Percentiles rank a stretch among this genome's conserved stretches.
These are phyloP conservation scores for Neopipo cinnamomea DNA, from an alignment of 2,113 vertebrate genomes.

Conservation along the genomic window DNA sequence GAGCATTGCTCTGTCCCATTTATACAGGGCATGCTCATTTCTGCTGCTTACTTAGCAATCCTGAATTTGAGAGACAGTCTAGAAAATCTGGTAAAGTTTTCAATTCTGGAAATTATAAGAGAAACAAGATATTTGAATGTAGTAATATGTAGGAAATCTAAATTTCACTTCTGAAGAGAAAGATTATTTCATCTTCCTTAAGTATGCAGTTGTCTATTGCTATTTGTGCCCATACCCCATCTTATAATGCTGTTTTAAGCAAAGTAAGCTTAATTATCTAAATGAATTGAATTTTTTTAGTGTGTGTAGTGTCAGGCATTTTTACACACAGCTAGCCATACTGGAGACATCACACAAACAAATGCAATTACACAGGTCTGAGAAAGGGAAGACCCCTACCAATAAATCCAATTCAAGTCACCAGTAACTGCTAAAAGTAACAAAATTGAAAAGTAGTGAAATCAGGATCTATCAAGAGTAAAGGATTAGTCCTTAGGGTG, in stretches of 20 bases:
- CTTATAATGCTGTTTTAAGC: background rate
- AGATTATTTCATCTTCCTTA: background rate
- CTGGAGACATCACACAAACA: background rate
- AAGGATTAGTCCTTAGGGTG: background rate
- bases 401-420: background rate
- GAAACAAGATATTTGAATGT: background rate
- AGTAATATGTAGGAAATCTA: background rate
- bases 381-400: background rate
- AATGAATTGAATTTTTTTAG: background rate
- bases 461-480: background rate
- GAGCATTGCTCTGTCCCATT: background rate
- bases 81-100: background rate
- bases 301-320: background rate
- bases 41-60: background rate
- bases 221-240: background rate
- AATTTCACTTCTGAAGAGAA: background rate
- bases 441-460: background rate
- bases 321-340: background rate
- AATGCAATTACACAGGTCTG: background rate
- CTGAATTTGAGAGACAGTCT: background rate
- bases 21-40: background rate
- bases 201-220: accelerated
- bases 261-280: background rate
- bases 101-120: background rate
- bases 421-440: background rate